These are phyloP conservation scores for Ramphastos sulfuratus DNA, from an alignment of 2,113 vertebrate species.

Conservation along the genomic window DNA sequence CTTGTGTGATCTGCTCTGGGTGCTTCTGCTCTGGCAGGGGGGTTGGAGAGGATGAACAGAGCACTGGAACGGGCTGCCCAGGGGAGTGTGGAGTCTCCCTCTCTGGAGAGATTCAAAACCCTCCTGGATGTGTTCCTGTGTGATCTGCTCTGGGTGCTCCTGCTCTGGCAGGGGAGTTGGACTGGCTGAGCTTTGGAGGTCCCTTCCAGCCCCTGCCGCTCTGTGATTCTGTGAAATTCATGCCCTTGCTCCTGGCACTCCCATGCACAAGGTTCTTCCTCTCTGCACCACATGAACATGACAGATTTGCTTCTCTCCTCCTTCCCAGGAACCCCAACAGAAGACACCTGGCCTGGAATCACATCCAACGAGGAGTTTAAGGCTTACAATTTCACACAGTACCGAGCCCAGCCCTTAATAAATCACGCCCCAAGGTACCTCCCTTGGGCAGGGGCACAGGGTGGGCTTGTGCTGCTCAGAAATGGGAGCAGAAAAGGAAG, in stretches of 20 bases:
- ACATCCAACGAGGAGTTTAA: conserved; percentile 85
- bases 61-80: too few species aligned
- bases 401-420: conserved; percentile 87
- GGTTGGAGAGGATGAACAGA: too few species aligned
- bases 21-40: too few species aligned
- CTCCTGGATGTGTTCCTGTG: too few species aligned
- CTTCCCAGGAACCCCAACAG: conserved; percentile 86
- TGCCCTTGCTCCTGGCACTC: neutral
- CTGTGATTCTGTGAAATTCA: too few species aligned
- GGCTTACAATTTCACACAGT: conserved; percentile 86
- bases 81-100: too few species aligned
- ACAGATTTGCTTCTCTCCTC: neutral
- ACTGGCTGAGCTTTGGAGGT: too few species aligned
- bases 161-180: too few species aligned
- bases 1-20: too few species aligned
- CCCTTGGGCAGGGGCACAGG: neutral
- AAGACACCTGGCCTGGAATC: conserved; percentile 91
- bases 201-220: too few species aligned
- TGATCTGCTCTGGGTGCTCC: too few species aligned
- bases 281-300: rapidly evolving
- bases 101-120: too few species aligned
- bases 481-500: neutral
- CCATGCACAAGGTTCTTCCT: rapidly evolving
- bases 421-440: conserved; percentile 91
- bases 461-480: rapidly evolving